Evolutionary conservation across 2,113 vertebrate genomes (phyloP).

Genomic region (Bambusicola thoracicus): DNA sequence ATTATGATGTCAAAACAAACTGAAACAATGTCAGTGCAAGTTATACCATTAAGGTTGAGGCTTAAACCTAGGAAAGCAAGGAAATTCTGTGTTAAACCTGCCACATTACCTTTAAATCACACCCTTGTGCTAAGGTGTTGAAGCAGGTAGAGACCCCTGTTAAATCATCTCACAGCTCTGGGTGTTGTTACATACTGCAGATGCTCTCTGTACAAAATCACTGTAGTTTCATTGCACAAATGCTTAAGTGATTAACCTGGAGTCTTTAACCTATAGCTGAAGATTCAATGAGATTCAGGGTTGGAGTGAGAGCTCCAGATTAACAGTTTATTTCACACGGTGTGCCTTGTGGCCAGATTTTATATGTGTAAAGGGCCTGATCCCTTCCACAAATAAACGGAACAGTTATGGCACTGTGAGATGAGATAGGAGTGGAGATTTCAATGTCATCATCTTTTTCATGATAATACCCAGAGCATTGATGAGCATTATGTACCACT

Average conservation of each 20-base stretch:
- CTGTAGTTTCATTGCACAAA: slow-evolving; percentile 1
- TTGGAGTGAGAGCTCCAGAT: not conserved
- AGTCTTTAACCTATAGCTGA: slow-evolving; percentile 20
- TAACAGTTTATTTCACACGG: not conserved
- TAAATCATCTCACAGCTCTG: slow-evolving; percentile 36
- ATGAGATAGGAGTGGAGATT: not conserved
- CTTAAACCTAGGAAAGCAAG: slow-evolving; percentile 48
- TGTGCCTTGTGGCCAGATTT: not conserved
- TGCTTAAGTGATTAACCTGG: slow-evolving; percentile 40
- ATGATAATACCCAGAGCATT: not conserved
- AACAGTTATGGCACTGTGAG: not conserved
- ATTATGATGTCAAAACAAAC: slow-evolving; percentile 79
- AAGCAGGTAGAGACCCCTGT: slow-evolving; percentile 41
- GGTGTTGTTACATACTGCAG: not conserved
- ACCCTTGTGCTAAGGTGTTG: slow-evolving; percentile 51
- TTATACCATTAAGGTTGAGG: slow-evolving; percentile 66
- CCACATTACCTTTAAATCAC: slow-evolving; percentile 55
- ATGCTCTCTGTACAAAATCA: slow-evolving; percentile 9
- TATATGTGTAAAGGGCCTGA: not conserved
- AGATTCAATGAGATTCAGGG: not conserved
- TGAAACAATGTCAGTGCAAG: slow-evolving; percentile 75
- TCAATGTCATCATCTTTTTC: not conserved
- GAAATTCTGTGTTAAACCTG: slow-evolving; percentile 28
- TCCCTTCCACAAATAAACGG: not conserved
- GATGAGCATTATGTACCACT: not conserved